Percentiles rank a stretch among this genome's conserved stretches.
Evolutionary conservation across 2,888 invertebrate genomes (phyloP).

Genomic region (Galerucella nymphaeae): DNA sequence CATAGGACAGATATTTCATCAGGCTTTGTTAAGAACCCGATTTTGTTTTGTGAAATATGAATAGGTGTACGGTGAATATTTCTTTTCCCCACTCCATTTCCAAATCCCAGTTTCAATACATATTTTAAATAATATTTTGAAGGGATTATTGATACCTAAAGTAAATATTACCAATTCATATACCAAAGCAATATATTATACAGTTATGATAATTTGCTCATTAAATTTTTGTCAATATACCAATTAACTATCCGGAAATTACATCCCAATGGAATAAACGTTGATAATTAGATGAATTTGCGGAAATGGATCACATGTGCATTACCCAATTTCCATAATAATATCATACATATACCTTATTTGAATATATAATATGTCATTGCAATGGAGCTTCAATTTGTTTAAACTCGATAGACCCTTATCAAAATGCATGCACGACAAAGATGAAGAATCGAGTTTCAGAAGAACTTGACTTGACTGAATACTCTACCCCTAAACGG

Average conservation of each 20-base stretch:
- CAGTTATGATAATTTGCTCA: neutral
- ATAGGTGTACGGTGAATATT: too few relatives aligned
- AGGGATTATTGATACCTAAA: neutral
- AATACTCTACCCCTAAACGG: too few relatives aligned
- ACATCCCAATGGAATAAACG: slow-evolving; percentile 11
- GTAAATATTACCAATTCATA: neutral
- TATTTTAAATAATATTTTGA: neutral
- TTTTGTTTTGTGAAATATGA: too few relatives aligned
- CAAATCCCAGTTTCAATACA: too few relatives aligned
- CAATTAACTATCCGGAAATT: slow-evolving; percentile 1
- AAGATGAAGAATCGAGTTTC: too few relatives aligned
- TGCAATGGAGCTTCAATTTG: neutral
- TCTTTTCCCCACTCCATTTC: too few relatives aligned
- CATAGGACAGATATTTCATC: too few relatives aligned
- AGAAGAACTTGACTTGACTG: too few relatives aligned
- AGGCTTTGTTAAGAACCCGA: too few relatives aligned
- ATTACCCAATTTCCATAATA: slow-evolving; percentile 19
- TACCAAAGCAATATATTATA: neutral
- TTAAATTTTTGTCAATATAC: slow-evolving; percentile 6
- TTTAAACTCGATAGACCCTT: neutral
- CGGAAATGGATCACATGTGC: slow-evolving; percentile 16
- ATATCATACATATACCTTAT: slow-evolving; percentile 22
- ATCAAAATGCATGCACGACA: neutral
- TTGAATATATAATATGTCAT: slow-evolving; percentile 11
- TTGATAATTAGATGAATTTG: slow-evolving; percentile 11